Evolutionary conservation across 2,113 vertebrate genomes (phyloP), one percentile per base, ranked within the genome.

Genomic region (Dryoscopus gambensis): DNA sequence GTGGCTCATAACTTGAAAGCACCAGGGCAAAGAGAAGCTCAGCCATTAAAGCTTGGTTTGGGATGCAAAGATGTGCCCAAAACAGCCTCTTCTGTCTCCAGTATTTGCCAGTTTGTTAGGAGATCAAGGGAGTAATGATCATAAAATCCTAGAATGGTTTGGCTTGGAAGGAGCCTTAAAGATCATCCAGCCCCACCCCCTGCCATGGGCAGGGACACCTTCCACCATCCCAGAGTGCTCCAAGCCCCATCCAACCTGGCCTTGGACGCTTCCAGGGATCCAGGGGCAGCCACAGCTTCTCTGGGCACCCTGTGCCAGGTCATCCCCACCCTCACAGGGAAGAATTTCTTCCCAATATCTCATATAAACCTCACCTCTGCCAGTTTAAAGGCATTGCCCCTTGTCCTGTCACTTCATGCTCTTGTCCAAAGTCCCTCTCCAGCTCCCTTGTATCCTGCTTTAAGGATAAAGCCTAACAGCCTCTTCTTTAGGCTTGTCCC

Each of bases 171-270:
- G 18, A 40, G 33, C 3, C 7, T 49, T 62, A 62, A 63, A 56
- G 15, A 9, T 8, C 14, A 35, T 56, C 18, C 22, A 13, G 13
- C 27, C 1, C 35, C 21, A 35, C 5, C 3, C 19, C 10, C 14
- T 76, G 25, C 10, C 10, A 35, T 17, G 14, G 21, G 30, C 40
- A 69, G 17, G n/a, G 21, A 49, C 70, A 69, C 8, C 2, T 84
- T 2, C 13, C 63, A 28, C 15, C 1, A 0, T 4, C 22, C 87
- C 79, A 77, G 49, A 22, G 0, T 24, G 35, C 12, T 90, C 35
- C 15, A 56, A 63, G 15, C 18, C 25, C 25, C 0, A 0, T 4
- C 79, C 31, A 76, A 0, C 25, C 56, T 20, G 35, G 35, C 25
- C 47, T 63, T 76, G 63, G 11, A 5, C 71, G 56, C 15, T 49